These are phyloP conservation scores for Bicyclus anynana DNA, from an alignment of 1,140 invertebrate genomes.

Conservation along the genomic window DNA sequence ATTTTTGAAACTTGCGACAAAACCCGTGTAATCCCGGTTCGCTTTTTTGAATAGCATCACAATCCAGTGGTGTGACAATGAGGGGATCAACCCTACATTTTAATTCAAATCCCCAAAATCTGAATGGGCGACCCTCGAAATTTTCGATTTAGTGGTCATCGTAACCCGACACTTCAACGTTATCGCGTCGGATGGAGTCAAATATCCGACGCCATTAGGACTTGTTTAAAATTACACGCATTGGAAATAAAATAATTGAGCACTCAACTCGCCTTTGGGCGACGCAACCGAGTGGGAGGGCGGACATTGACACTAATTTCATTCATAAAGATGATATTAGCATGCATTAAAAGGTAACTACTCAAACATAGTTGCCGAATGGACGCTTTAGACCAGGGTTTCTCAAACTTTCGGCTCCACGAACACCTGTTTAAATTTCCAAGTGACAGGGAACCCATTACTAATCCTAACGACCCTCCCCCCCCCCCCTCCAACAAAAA, in stretches of 20 bases:
- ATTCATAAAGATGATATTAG: constrained; percentile 1
- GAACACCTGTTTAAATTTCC: no score
- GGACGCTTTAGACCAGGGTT: no score
- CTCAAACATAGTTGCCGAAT: no score
- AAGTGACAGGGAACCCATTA: no score
- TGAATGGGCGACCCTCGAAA: constrained; percentile 43
- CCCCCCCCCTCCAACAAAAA: no score
- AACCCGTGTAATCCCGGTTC: constrained; percentile 40
- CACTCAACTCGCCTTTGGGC: constrained; percentile 10
- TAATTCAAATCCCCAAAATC: constrained; percentile 40
- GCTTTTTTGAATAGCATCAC: constrained; percentile 35
- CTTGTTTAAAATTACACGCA: constrained; percentile 31
- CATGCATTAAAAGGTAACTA: not conserved
- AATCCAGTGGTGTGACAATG: constrained; percentile 24
- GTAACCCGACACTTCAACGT: constrained; percentile 45
- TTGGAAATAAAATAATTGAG: constrained; percentile 20
- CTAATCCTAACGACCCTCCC: no score
- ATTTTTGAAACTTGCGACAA: constrained; percentile 19
- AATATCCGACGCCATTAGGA: constrained; percentile 24
- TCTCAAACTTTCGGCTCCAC: no score
- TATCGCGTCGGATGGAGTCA: constrained; percentile 24
- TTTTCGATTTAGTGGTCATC: constrained; percentile 43
- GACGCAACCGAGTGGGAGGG: constrained; percentile 4
- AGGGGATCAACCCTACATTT: constrained; percentile 40
- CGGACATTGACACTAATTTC: constrained; percentile 3